Evolutionary conservation across 92 coral and sea anemone species (phyloP).

Genomic region (Zoanthus gigantus): DNA sequence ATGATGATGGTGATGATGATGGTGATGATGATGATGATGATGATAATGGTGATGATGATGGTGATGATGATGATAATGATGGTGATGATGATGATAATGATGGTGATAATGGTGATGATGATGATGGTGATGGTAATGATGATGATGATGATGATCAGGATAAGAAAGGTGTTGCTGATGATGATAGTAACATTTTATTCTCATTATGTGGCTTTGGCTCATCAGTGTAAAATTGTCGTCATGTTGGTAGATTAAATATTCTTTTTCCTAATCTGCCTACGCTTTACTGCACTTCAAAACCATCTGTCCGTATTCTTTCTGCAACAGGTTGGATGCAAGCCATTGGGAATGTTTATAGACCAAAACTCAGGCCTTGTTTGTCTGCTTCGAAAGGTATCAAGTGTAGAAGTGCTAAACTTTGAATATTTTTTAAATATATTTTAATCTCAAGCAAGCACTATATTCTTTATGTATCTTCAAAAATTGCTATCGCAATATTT

Average conservation of each 20-base stretch:
- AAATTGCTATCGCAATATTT: no score
- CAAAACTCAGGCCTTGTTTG: conserved; percentile 80
- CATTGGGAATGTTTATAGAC: conserved; percentile 90
- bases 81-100: no score
- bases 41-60: no score
- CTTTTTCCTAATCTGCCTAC: neutral
- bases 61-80: no score
- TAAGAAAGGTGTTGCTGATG: neutral
- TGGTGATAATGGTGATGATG: no score
- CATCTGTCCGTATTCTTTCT: neutral
- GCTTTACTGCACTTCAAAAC: neutral
- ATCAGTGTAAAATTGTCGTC: neutral
- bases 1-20: no score
- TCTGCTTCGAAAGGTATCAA: conserved; percentile 78
- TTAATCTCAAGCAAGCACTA: no score
- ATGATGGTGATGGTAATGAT: no score
- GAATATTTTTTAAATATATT: no score
- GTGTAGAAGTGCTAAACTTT: no score
- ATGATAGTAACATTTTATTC: neutral
- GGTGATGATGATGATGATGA: no score
- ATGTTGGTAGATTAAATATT: neutral
- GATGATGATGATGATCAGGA: neutral
- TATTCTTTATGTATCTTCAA: no score
- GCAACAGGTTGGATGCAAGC: conserved; percentile 81
- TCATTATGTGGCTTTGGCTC: neutral